A percentile compares a stretch with the other conserved stretches of the same genome.
Conservation (phyloP, 2,797 vertebrate genomes). For the Coregonus sp. region DNA sequence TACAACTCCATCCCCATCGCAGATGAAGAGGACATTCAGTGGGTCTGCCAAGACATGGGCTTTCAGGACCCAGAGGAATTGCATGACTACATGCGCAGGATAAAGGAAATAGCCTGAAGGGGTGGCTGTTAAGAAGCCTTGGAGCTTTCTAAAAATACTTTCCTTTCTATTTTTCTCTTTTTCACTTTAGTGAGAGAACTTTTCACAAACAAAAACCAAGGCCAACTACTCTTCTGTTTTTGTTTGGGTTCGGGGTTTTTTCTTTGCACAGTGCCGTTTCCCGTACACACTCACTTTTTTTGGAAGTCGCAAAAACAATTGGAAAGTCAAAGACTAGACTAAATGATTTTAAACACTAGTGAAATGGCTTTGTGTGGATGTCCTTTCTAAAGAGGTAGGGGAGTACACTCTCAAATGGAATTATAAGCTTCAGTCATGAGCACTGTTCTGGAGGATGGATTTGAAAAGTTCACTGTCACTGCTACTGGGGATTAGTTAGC, state of each 20-base stretch:
- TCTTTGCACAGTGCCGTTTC: constrained; percentile 77
- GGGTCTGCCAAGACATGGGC: constrained; percentile 97
- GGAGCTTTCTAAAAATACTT: constrained; percentile 65
- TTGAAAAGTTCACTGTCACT: constrained; percentile 47
- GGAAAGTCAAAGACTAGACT: constrained; percentile 73
- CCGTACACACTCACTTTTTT: constrained; percentile 58
- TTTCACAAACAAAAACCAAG: constrained; percentile 70
- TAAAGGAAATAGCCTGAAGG: constrained; percentile 94
- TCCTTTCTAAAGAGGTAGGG: constrained; percentile 45
- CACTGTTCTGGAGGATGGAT: constrained; percentile 53
- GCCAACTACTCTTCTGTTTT: constrained; percentile 61
- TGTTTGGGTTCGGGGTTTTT: constrained; percentile 23
- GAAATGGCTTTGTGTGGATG: constrained; percentile 60
- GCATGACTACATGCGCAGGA: constrained; percentile 94
- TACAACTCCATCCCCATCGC: constrained; percentile 96
- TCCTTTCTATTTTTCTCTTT: constrained; percentile 76
- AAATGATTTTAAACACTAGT: constrained; percentile 57
- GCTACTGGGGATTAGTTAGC: constrained; percentile 34
- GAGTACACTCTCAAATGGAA: constrained; percentile 45
- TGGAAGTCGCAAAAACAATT: constrained; percentile 39
- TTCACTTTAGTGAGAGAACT: constrained; percentile 71
- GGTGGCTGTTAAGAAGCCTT: constrained; percentile 24
- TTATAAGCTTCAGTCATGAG: constrained; percentile 48
- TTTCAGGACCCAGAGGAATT: constrained; percentile 92
- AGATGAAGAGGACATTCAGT: constrained; percentile 95